Base-by-base conservation (phyloP, 2,113 vertebrate genomes). In the Rhinichthys klamathensis region DNA sequence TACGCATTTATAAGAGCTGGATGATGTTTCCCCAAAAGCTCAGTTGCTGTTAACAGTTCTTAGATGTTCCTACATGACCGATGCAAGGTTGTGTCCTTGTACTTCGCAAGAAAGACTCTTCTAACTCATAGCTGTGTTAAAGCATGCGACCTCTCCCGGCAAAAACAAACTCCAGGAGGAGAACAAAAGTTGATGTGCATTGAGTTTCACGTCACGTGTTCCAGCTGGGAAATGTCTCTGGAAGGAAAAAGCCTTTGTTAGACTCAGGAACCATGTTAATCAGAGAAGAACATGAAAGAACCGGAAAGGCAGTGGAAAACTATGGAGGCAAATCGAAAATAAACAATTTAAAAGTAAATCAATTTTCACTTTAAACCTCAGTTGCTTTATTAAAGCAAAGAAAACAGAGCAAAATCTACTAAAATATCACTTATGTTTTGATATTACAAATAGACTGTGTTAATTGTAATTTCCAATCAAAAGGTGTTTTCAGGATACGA, bases 121-220 rank as follows among this genome's bases (percentile, higher is more conserved):
- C 30, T 41, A 41, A 21, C 46, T 27, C 80, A 70, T 27, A 13
- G 27, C 54, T 65, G 23, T 35, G 58, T 74, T n/a, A 30, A 67
- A 60, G 65, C 84, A 89, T 83, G 89, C 90, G 88, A 87, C 84
- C 88, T 84, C 85, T 88, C 73, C 87, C 60, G 91, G 87, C 60
- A 86, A 88, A 82, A 83, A 87, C 76, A 82, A 86, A 87, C 83
- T 84, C 73, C 61, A 54, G 73, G 44, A 41, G 61, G 77, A 84
- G 54, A 89, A 86, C 89, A 88, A 91, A 89, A 91, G 88, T 90
- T 87, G 88, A 76, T 78, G 83, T 49, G 78, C 83, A 54, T 91
- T 88, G 80, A 86, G 87, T 90, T 90, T 89, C 89, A 86, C 8
- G 76, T 92, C 92, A 92, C 91, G 90, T 92, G 91, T 77, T 56